phyloP scores from a whole-genome alignment of 2,888 invertebrate genomes.

The Drosophila paucipuncta region DNA sequence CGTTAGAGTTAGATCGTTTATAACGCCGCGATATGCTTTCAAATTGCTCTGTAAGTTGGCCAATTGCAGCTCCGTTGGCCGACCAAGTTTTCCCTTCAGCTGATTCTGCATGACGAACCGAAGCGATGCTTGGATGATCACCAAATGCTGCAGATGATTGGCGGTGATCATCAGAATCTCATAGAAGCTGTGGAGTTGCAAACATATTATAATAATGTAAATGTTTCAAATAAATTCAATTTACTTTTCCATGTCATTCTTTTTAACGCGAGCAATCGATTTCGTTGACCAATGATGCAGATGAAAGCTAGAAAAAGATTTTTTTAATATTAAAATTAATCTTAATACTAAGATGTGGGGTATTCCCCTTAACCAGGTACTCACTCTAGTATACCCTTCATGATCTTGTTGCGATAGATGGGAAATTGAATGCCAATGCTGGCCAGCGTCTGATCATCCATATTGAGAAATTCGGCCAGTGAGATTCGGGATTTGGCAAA shows the following conservation, averaged over 20 bases:
- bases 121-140: conserved; percentile 80
- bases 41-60: conserved; percentile 60
- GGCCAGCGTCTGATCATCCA: conserved; percentile 77
- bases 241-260: conserved; percentile 61
- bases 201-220: background rate
- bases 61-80: conserved; percentile 57
- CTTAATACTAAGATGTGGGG: background rate
- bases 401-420: conserved; percentile 81
- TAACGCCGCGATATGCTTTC: conserved; percentile 69
- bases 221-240: conserved; percentile 2
- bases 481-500: conserved; percentile 80
- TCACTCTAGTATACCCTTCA: conserved; percentile 83
- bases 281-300: conserved; percentile 83
- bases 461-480: conserved; percentile 81
- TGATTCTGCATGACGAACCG: conserved; percentile 74
- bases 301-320: conserved; percentile 76
- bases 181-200: conserved; percentile 77
- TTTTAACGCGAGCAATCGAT: conserved; percentile 78
- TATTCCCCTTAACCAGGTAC: conserved; percentile 30
- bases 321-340: background rate
- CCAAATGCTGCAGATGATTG: conserved; percentile 83
- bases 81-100: conserved; percentile 63
- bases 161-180: conserved; percentile 83
- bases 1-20: conserved; percentile 76
- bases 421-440: conserved; percentile 80